Evolutionary conservation across 2,888 invertebrate genomes (phyloP).

Genomic region (Sialis fuliginosa): DNA sequence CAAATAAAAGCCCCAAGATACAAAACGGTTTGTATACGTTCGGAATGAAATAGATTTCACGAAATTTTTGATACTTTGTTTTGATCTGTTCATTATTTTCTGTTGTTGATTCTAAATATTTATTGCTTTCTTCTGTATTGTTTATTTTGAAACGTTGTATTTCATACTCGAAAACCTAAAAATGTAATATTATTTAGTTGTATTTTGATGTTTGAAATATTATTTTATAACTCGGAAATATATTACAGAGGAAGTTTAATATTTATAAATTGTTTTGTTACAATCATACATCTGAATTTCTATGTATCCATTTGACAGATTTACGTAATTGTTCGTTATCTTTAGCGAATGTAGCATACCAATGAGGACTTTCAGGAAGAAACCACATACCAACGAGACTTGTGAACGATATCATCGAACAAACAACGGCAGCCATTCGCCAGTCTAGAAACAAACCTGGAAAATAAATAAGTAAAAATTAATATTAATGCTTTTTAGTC

Average conservation of each 20-base stretch:
- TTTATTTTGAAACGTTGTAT: too few relatives aligned
- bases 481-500: background rate
- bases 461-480: slow-evolving; percentile 8
- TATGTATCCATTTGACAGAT: slow-evolving; percentile 29
- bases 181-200: too few relatives aligned
- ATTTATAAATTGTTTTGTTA: background rate
- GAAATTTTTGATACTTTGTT: too few relatives aligned
- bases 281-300: slow-evolving; percentile 19
- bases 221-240: background rate
- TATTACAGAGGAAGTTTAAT: background rate
- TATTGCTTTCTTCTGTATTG: too few relatives aligned
- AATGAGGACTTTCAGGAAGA: slow-evolving; percentile 38
- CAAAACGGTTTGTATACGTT: slow-evolving; percentile 31
- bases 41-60: slow-evolving; percentile 13
- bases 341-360: slow-evolving; percentile 29
- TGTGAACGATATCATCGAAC: slow-evolving; percentile 20
- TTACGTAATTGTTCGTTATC: slow-evolving; percentile 19
- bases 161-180: too few relatives aligned
- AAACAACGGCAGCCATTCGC: slow-evolving; percentile 29
- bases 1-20: slow-evolving; percentile 27
- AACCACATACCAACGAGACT: slow-evolving; percentile 22
- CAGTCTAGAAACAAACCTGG: slow-evolving; percentile 27
- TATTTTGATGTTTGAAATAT: too few relatives aligned
- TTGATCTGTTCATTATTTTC: too few relatives aligned
- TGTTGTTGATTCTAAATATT: too few relatives aligned